phyloP scores from a whole-genome alignment of 1,140 invertebrate genomes.

The Dufourea novaeangliae region DNA sequence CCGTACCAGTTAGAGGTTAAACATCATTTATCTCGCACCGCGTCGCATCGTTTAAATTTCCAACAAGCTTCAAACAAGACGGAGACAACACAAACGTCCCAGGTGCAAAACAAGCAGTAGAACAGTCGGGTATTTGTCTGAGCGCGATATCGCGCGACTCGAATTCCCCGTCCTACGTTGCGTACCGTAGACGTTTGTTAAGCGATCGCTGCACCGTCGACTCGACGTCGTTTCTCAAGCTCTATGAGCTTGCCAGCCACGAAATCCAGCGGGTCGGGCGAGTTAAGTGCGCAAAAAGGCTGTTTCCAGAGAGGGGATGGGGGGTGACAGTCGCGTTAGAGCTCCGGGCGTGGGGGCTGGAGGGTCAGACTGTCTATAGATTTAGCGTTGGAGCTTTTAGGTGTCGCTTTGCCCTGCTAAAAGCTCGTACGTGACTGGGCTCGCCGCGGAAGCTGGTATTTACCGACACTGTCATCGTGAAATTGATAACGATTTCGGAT shows the following conservation, averaged over 20 bases:
- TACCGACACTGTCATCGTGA: background rate
- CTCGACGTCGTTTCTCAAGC: background rate
- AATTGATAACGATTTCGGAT: background rate
- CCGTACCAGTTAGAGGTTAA: background rate
- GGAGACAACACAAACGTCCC: background rate
- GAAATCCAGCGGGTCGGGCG: background rate
- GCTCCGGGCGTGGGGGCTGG: background rate
- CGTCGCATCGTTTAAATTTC: background rate
- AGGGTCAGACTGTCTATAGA: slow-evolving; percentile 1
- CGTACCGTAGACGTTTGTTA: background rate
- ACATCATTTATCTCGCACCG: background rate
- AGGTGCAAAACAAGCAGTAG: background rate
- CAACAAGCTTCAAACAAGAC: background rate
- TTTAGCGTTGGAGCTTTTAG: slow-evolving; percentile 12
- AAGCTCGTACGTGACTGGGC: slow-evolving; percentile 15
- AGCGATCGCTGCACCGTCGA: background rate
- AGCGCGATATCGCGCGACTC: too few relatives aligned
- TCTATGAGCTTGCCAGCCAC: too few relatives aligned
- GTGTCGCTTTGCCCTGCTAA: slow-evolving; percentile 14
- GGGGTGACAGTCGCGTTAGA: background rate
- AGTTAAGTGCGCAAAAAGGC: slow-evolving; percentile 28
- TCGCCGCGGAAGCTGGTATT: background rate
- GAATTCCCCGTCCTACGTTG: background rate
- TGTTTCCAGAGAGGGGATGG: background rate
- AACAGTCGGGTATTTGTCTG: background rate